Base-by-base conservation (phyloP, 1,140 invertebrate species). In the Hyles vespertilio region DNA sequence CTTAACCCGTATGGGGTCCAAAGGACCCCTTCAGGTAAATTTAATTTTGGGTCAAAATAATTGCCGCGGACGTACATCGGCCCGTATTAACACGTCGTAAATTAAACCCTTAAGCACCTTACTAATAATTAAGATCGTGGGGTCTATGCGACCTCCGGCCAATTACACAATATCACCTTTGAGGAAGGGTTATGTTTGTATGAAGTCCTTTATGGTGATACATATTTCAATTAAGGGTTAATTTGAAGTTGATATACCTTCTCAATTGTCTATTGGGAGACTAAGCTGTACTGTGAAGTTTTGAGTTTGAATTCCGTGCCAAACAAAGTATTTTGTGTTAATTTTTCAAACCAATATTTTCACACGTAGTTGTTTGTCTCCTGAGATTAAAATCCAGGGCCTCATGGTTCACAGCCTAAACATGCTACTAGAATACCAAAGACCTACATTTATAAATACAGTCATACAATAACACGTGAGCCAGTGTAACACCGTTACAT, bases 81-180 rank as follows among this genome's bases (percentile, higher is more conserved):
- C 63, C 69, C 65, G 61, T 77, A 84, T 84, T 86, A 86, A 83
- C 81, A 84, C 75, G 64, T 80, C 79, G 74, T 84, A 81, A 79
- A 81, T 84, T 80, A 67, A 82, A 82, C 73, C 80, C 77, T 71
- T 70, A 81, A 86, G 76, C 80, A 84, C 83, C 79, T 81, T 74
- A 72, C 73, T 81, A 84, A 81, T 84, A 84, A 84, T 85, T 83
- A 83, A 83, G 62, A 59, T 59, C 48, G 62, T 46, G 2, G 36
- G 78, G 77, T 81, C 67, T 67, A 75, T 72, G 64, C 62, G 69
- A 64, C 70, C 71, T 76, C 79, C 60, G 70, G 69, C 70, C 77
- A 81, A 79, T 79, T 79, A 71, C 69, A 67, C 67, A 61, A 72
- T 77, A 66, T 71, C 61, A 67, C 59, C 61, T 56, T 64, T 67